A percentile compares a stretch with the other conserved stretches of the same genome.
Evolutionary conservation across 1,140 invertebrate species (phyloP).

Genomic region (Apis laboriosa): DNA sequence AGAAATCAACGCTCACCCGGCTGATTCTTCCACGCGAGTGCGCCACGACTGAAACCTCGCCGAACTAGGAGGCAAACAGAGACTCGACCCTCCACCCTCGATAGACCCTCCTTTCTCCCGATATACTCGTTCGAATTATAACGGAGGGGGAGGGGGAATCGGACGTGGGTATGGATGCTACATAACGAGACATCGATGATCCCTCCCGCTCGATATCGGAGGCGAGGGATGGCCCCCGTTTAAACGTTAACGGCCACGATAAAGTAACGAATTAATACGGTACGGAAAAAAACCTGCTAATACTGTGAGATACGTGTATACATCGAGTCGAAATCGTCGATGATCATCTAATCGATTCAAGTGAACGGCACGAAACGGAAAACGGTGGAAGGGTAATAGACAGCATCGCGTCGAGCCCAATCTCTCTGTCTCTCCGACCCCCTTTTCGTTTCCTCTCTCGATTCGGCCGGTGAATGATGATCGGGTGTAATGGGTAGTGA

Average conservation of each 20-base stretch:
- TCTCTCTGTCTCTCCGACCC: background rate
- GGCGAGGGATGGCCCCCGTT: background rate
- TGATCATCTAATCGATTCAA: constrained; percentile 39
- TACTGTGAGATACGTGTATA: background rate
- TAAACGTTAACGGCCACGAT: background rate
- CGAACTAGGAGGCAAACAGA: background rate
- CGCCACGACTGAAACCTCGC: constrained; percentile 2
- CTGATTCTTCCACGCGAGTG: constrained; percentile 29
- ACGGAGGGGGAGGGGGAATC: too few relatives aligned
- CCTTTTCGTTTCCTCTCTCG: background rate
- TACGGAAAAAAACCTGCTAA: constrained; percentile 18
- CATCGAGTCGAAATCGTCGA: constrained; percentile 14
- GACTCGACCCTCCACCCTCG: too few relatives aligned
- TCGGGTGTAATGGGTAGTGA: constrained; percentile 37
- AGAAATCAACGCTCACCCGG: constrained; percentile 37
- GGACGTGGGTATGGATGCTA: too few relatives aligned
- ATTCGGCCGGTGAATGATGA: constrained; percentile 24
- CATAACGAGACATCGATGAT: background rate
- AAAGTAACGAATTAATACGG: constrained; percentile 35
- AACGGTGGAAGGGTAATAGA: constrained; percentile 13
- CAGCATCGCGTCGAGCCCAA: background rate
- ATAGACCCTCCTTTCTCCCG: background rate
- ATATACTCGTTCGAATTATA: constrained; percentile 18
- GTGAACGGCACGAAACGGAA: constrained; percentile 2
- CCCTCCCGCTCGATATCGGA: background rate